Percentiles rank a stretch among this genome's conserved stretches.
phyloP scores from a whole-genome alignment of 2,888 invertebrate genomes.

The Phymatocera aterrima region DNA sequence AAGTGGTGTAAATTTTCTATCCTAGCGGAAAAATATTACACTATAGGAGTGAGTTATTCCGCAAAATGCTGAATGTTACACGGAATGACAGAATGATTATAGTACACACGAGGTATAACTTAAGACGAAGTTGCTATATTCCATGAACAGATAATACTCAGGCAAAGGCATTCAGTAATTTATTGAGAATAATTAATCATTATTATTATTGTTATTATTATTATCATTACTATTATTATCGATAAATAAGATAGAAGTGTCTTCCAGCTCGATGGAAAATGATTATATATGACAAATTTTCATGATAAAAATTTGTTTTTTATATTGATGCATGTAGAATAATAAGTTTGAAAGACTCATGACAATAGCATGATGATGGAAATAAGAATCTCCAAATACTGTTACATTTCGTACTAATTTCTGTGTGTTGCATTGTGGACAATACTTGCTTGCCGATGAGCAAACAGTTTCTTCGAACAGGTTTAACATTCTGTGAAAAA shows the following conservation, averaged over 20 bases:
- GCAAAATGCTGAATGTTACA: no score
- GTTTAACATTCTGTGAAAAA: no score
- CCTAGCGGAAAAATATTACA: neutral
- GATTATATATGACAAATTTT: neutral
- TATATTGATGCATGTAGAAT: neutral
- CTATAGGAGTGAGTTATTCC: no score
- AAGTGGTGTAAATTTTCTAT: neutral
- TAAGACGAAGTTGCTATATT: neutral
- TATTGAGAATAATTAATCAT: no score
- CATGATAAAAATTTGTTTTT: neutral
- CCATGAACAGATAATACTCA: constrained; percentile 10
- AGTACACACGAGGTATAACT: neutral
- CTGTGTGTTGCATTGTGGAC: no score
- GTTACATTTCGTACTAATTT: no score
- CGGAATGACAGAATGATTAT: neutral
- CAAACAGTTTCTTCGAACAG: neutral
- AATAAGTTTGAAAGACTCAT: neutral
- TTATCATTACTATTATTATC: neutral
- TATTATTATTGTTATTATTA: no score
- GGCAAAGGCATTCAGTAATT: constrained; percentile 11
- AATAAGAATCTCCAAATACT: neutral
- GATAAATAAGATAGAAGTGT: constrained; percentile 4
- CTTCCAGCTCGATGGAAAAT: neutral
- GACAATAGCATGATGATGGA: neutral
- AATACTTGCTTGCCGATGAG: neutral